These are phyloP conservation scores for Erethizon dorsatum DNA, from an alignment of 2,797 vertebrate genomes.

Conservation along the genomic window DNA sequence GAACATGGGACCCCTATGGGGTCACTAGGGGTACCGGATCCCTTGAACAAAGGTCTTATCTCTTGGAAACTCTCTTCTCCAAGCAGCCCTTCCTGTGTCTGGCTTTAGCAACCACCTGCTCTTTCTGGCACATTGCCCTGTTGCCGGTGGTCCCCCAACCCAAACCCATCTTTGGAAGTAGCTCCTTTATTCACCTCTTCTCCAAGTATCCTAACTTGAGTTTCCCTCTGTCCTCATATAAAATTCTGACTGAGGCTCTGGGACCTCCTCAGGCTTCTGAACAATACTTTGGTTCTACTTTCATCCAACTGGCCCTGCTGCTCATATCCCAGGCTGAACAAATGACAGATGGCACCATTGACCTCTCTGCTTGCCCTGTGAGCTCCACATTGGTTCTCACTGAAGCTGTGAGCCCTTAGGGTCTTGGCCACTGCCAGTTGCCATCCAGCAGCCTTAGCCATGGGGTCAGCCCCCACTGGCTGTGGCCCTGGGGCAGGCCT, in stretches of 20 bases:
- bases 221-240: background rate
- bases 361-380: accelerated
- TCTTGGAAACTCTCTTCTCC: background rate
- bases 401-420: background rate
- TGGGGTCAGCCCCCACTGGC: accelerated
- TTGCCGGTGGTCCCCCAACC: background rate
- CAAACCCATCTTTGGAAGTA: background rate
- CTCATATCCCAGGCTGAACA: background rate
- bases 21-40: background rate
- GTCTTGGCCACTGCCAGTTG: background rate
- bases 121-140: no score
- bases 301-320: accelerated
- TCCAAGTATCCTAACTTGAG: background rate
- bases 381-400: accelerated
- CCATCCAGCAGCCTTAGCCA: background rate
- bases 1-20: background rate
- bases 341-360: background rate
- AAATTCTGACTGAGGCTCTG: background rate
- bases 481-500: background rate
- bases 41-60: background rate
- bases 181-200: background rate
- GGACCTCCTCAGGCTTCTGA: background rate
- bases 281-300: accelerated
- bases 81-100: background rate
- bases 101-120: background rate